phyloP scores from a whole-genome alignment of 2,888 invertebrate species.

The Halictus ligatus region DNA sequence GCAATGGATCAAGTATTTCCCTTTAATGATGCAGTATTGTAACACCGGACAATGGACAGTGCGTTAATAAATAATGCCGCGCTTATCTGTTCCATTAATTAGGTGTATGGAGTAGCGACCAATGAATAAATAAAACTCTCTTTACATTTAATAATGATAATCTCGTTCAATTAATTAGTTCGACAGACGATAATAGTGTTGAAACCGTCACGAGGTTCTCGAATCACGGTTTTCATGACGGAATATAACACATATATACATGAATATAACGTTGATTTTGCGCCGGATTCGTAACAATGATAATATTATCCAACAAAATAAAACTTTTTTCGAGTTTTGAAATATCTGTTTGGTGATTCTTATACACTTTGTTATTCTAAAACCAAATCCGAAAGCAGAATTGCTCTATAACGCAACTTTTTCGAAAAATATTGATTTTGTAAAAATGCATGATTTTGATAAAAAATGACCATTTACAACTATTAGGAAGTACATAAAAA shows the following conservation, averaged over 20 bases:
- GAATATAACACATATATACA: too few species aligned
- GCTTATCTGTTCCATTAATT: not conserved
- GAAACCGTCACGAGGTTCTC: not conserved
- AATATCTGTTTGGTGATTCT: too few species aligned
- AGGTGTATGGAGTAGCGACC: not conserved
- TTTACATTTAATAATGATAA: slow-evolving; percentile 2
- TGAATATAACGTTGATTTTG: slow-evolving; percentile 14
- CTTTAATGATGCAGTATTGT: not conserved
- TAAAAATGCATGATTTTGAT: too few species aligned
- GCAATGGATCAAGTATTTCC: not conserved
- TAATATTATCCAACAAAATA: too few species aligned
- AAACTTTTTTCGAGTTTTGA: too few species aligned
- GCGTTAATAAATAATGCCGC: not conserved
- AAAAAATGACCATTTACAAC: too few species aligned
- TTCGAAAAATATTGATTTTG: too few species aligned
- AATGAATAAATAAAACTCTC: slow-evolving; percentile 5
- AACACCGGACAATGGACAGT: not conserved
- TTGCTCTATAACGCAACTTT: too few species aligned
- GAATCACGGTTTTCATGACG: not conserved
- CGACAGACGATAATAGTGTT: not conserved
- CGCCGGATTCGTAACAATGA: not conserved
- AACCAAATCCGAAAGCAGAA: too few species aligned
- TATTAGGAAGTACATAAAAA: too few species aligned
- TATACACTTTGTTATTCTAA: too few species aligned
- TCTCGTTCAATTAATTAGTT: slow-evolving; percentile 1